Base-by-base conservation (phyloP, 2,797 vertebrate species). In the Eospalax fontanierii region DNA sequence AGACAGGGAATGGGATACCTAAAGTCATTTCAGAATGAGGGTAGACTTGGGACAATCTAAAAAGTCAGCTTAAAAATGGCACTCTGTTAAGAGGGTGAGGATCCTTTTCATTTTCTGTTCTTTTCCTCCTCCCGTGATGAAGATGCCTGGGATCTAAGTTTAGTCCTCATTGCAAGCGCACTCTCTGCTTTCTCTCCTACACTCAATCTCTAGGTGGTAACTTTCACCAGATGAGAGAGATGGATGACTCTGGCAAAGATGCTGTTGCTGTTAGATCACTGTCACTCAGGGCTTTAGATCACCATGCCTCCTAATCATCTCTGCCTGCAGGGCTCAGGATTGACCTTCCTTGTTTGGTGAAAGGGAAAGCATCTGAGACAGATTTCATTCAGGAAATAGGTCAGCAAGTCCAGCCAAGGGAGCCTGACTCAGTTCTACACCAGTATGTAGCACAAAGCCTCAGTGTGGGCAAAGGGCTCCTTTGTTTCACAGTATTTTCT, bases 21-120 rank as follows among this genome's bases (percentile, higher is more conserved):
- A 85, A 87, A 74, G 66, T 12, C 24, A 61, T 84, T 92, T 93
- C 50, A 79, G 46, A 87, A 86, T 38, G 43, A 85, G 35, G 57
- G 86, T 50, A 12, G 46, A 30, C 66, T 91, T 92, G n/a, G 24
- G 81, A 81, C 40, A 46, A 40, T 22, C 26, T 18, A 79, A 63
- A 80, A 80, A 33, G 16, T 24, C 65, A 54, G 18, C 18, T 71
- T 61, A 35, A n/a, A 14, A 79, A 26, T 43, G 74, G 38, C 26
- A 86, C 7, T 92, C 26, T 68, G 33, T 54, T 16, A 26, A 43
- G 71, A 75, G 22, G 26, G 78, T 46, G 40, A 63, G 24, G 2
- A 2, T 70, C 16, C 75, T 73, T 30, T 63, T 76, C 30, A 46
- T 19, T 54, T 84, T 66, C n/a, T 66, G 43, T 28, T 75, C 24